Evolutionary conservation across 2,113 vertebrate species (phyloP).

Genomic region (Chionomys nivalis): DNA sequence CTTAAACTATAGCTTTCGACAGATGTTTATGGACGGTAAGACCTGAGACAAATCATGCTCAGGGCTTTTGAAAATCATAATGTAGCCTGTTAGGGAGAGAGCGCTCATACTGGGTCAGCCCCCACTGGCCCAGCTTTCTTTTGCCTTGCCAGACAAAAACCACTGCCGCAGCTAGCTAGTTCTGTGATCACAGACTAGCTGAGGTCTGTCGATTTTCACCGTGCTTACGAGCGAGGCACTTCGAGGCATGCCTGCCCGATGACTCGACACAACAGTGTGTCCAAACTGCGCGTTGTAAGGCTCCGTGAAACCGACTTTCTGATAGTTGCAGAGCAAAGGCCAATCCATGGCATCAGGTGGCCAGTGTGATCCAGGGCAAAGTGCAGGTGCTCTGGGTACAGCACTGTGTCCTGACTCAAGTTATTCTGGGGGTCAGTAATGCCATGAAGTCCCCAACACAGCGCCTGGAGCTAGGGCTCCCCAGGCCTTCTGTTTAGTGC

Average conservation of each 20-base stretch:
- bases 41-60: not conserved
- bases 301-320: not conserved
- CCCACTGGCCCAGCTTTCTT: not conserved
- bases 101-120: not conserved
- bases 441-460: not conserved
- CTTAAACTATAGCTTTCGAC: not conserved
- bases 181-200: not conserved
- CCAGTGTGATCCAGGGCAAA: not conserved
- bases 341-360: not conserved
- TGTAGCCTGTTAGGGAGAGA: not conserved
- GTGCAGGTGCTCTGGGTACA: not conserved
- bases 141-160: not conserved
- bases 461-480: not conserved
- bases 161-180: rapidly evolving
- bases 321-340: not conserved
- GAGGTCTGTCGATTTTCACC: not conserved
- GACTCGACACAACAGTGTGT: not conserved
- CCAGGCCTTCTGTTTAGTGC: not conserved
- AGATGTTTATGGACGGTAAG: not conserved
- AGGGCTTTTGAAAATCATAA: not conserved
- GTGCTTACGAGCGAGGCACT: not conserved
- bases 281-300: not conserved
- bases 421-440: not conserved
- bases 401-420: not conserved
- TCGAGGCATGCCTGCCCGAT: not conserved